phyloP scores from a whole-genome alignment of 2,113 vertebrate genomes.

The Panthera tigris region DNA sequence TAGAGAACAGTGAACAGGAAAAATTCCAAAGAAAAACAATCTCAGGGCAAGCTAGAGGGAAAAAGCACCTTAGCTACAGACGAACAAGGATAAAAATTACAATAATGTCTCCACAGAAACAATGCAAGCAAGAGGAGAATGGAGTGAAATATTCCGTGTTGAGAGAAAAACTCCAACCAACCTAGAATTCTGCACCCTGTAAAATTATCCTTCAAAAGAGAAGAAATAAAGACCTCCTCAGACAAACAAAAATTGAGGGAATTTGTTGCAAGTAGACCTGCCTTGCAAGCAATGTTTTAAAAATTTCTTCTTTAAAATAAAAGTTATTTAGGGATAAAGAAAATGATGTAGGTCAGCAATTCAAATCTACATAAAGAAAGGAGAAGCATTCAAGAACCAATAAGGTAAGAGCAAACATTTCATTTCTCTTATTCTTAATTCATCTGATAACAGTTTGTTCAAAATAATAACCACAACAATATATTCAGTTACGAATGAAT shows the following conservation, averaged over 20 bases:
- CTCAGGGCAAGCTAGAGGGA: neutral
- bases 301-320: neutral
- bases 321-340: neutral
- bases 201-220: neutral
- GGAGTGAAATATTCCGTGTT: neutral
- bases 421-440: neutral
- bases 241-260: constrained; percentile 16
- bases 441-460: neutral
- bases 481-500: neutral
- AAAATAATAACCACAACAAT: neutral
- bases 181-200: neutral
- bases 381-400: neutral
- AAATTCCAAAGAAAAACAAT: neutral
- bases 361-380: neutral
- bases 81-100: neutral
- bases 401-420: neutral
- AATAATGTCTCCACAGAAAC: neutral
- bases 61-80: neutral
- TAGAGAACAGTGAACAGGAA: neutral
- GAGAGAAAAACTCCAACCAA: neutral
- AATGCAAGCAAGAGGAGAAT: neutral
- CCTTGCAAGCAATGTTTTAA: neutral
- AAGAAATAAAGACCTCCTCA: neutral
- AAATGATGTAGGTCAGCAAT: constrained; percentile 4
- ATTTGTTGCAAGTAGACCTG: neutral